Conservation (phyloP, 2,113 vertebrate species). For the Peromyscus leucopus region DNA sequence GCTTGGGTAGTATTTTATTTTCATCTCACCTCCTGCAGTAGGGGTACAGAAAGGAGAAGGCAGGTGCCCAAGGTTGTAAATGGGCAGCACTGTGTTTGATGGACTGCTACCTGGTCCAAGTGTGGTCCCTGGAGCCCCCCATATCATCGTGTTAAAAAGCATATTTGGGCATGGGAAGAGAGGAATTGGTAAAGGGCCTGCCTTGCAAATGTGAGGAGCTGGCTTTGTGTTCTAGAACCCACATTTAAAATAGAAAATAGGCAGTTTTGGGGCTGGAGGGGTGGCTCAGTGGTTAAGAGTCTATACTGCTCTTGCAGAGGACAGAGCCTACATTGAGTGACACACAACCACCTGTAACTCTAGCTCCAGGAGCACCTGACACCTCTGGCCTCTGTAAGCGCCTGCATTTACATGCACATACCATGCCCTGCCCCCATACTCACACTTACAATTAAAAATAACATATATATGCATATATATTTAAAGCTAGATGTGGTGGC, state of each 20-base stretch:
- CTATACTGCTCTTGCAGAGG: background rate
- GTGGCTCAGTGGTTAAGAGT: background rate
- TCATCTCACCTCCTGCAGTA: background rate
- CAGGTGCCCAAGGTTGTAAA: background rate
- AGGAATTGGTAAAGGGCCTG: background rate
- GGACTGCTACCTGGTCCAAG: background rate
- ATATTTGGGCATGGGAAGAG: background rate
- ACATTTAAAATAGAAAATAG: background rate
- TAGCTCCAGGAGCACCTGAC: background rate
- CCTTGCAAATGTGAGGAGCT: background rate
- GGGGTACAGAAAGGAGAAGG: constrained; percentile 7
- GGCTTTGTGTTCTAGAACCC: background rate
- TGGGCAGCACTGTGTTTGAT: background rate
- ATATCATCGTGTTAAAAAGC: background rate
- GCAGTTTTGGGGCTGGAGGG: background rate
- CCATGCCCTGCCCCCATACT: background rate
- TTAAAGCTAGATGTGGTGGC: background rate
- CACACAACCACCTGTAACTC: background rate
- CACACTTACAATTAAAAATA: background rate
- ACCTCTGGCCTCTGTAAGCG: background rate
- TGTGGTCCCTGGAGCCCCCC: background rate
- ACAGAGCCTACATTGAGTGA: background rate
- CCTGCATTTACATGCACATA: background rate
- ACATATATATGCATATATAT: background rate
- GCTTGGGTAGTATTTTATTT: background rate